Percentiles rank a stretch among this genome's conserved stretches.
Evolutionary conservation across 2,113 vertebrate species (phyloP).

Genomic region (Equus quagga): DNA sequence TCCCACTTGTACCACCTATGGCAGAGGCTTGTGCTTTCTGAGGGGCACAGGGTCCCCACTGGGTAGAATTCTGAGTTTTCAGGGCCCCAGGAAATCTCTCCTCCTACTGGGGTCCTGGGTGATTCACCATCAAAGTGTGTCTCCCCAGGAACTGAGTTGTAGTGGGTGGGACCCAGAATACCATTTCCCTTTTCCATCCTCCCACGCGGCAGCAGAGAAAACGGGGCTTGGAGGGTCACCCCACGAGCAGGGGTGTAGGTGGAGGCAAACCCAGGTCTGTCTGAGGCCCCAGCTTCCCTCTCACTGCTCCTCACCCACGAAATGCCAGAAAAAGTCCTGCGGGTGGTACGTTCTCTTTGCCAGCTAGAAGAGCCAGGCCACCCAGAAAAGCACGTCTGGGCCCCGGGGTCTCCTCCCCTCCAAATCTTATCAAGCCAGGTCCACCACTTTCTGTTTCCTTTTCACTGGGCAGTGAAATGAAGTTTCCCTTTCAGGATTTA

Average conservation of each 20-base stretch:
- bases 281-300: background rate
- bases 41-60: background rate
- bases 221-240: background rate
- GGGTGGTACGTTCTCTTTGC: fast-evolving
- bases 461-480: background rate
- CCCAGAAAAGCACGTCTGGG: background rate
- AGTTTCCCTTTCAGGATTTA: background rate
- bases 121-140: background rate
- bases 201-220: background rate
- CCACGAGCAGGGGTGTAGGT: too few species aligned
- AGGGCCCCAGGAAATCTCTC: background rate
- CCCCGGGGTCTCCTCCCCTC: background rate
- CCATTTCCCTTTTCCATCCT: background rate
- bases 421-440: background rate
- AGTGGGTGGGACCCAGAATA: background rate
- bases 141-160: background rate
- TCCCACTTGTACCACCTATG: background rate
- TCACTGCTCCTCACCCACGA: background rate
- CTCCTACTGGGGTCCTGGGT: background rate
- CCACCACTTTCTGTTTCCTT: background rate
- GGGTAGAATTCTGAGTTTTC: background rate
- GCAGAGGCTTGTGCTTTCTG: background rate
- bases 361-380: fast-evolving
- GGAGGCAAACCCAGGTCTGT: background rate
- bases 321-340: background rate